Evolutionary conservation across 2,888 invertebrate genomes (phyloP).

Genomic region (Heliconius aoede): DNA sequence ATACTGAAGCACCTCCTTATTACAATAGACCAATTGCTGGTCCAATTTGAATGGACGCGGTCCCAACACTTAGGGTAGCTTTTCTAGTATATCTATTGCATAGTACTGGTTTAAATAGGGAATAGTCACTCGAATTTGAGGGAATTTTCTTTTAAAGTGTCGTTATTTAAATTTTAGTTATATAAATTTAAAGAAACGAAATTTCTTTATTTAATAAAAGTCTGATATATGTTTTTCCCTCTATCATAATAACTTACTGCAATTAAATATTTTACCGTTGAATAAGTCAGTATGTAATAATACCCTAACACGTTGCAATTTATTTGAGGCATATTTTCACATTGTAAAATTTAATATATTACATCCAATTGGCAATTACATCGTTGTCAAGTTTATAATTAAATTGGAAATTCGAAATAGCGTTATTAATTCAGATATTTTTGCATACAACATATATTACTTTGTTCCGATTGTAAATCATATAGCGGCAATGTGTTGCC

Average conservation of each 20-base stretch:
- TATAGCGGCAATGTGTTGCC: slow-evolving; percentile 7
- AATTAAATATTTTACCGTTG: too few relatives aligned
- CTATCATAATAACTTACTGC: too few relatives aligned
- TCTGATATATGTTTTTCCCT: too few relatives aligned
- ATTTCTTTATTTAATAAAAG: too few relatives aligned
- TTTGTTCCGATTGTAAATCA: slow-evolving; percentile 36
- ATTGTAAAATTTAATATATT: neutral
- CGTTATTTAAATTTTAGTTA: neutral
- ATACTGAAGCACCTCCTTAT: slow-evolving; percentile 20
- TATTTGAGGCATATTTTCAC: neutral
- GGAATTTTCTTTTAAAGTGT: neutral
- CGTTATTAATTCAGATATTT: slow-evolving; percentile 30
- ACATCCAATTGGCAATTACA: neutral
- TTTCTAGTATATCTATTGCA: neutral
- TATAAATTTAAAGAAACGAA: neutral
- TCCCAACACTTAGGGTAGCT: neutral
- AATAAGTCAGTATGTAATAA: too few relatives aligned
- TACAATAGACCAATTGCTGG: slow-evolving; percentile 17
- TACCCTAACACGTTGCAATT: neutral
- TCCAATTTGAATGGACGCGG: slow-evolving; percentile 14
- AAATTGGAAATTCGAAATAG: slow-evolving; percentile 27
- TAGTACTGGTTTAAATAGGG: neutral
- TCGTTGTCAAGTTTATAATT: neutral
- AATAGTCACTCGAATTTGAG: neutral
- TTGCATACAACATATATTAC: slow-evolving; percentile 32